phyloP scores from a whole-genome alignment of 2,888 invertebrate genomes.

The Hermaeophaga mercurialis region DNA sequence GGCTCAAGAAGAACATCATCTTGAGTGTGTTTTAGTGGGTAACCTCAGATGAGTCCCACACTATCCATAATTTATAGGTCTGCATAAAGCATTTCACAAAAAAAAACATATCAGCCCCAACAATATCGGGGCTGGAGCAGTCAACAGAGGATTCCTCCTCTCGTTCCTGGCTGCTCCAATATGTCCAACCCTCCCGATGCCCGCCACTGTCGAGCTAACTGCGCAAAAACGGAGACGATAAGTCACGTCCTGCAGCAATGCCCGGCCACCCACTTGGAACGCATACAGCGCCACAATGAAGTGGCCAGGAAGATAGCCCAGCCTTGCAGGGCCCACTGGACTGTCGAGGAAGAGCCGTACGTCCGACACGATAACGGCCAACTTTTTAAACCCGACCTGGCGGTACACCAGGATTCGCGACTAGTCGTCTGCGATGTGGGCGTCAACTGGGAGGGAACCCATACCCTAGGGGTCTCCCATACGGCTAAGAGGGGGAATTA shows the following conservation, averaged over 20 bases:
- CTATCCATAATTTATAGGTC: no score
- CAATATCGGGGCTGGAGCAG: neutral
- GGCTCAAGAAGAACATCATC: no score
- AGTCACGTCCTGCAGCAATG: slow-evolving; percentile 34
- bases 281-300: slow-evolving; percentile 29
- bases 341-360: slow-evolving; percentile 37
- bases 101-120: neutral
- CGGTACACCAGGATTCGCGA: neutral
- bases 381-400: slow-evolving; percentile 38
- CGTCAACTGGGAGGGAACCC: slow-evolving; percentile 21
- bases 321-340: slow-evolving; percentile 7
- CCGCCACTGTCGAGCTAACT: no score
- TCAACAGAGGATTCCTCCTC: slow-evolving; percentile 27
- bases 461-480: neutral
- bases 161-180: no score
- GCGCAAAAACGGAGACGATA: no score
- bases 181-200: no score
- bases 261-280: slow-evolving; percentile 21
- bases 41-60: no score
- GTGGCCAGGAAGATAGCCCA: no score
- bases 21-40: no score
- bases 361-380: slow-evolving; percentile 34
- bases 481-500: no score
- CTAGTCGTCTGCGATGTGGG: slow-evolving; percentile 17
- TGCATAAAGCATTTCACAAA: no score